Base-by-base conservation (phyloP, 2,888 invertebrate species). In the Ectobius pallidus region DNA sequence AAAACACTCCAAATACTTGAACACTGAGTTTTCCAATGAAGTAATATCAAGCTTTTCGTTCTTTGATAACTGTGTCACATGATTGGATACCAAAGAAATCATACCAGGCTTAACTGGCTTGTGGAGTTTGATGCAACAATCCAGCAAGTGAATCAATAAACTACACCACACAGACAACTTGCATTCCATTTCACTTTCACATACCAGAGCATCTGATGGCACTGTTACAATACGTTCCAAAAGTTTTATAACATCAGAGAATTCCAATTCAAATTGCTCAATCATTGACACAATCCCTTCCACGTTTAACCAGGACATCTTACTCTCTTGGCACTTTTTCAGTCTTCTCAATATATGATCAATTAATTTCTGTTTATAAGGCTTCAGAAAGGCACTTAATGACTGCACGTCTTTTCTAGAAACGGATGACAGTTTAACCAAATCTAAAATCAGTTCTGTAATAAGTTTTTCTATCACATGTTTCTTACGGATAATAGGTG, bases 1-100 rank as follows among this genome's bases (percentile, higher is more conserved):
- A 82, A 88, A 91, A 68, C 83, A 84, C 73, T 85, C 80, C 20
- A 92, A 84, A 80, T 90, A 91, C 73, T 83, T 81, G 14, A 84
- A 79, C 11, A 92, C 79, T 1, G 86, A 81, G 4, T 80, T 81
- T 77, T 91, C 90, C 77, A 92, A 81, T 55, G 81, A 82, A 3
- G 85, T 85, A 27, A 89, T 52, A 62, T 81, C 73, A 25, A 71
- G 42, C 58, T 75, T 63, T 14, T 71, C 62, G 39, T 74, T 69
- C 18, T 30, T 70, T 68, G 80, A 80, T 2, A 82, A 72, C 34
- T 75, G 69, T n/a, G 75, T 74, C 18, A 81, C 74, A 63, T 75
- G 72, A 0, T 71, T 63, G 32, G 78, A 75, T 32, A 81, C 73
- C 46, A 76, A n/a, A 1, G 49, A 27, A 11, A 74, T 62, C 22